Evolutionary conservation across 2,888 invertebrate species (phyloP).

Genomic region (Germaria angustata): DNA sequence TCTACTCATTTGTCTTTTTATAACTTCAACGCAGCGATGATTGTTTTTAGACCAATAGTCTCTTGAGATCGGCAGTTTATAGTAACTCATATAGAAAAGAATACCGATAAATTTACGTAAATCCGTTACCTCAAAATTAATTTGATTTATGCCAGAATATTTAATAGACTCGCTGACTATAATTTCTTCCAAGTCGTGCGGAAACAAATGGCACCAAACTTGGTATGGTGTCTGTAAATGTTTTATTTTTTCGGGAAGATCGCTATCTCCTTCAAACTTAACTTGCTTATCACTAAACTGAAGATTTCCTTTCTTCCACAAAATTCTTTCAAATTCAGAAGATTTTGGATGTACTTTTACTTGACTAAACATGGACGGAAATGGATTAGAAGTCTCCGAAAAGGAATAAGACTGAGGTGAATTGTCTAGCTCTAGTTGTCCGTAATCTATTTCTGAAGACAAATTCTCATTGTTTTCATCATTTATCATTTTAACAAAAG

Average conservation of each 20-base stretch:
- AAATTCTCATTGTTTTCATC: not conserved
- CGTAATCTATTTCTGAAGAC: not conserved
- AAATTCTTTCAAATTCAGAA: too few species aligned
- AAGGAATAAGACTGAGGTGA: not conserved
- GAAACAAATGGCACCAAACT: too few species aligned
- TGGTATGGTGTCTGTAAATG: too few species aligned
- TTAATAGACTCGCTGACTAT: too few species aligned
- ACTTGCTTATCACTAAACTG: too few species aligned
- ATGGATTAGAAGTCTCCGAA: not conserved
- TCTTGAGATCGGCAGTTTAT: not conserved
- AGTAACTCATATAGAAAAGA: too few species aligned
- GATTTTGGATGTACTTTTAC: not conserved
- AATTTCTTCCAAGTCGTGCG: not conserved
- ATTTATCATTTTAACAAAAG: not conserved
- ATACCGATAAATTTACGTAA: too few species aligned
- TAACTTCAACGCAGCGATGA: not conserved
- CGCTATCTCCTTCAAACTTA: too few species aligned
- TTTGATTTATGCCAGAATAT: too few species aligned
- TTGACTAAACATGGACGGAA: not conserved
- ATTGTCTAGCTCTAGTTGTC: not conserved
- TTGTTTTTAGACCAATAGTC: not conserved
- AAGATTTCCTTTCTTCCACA: too few species aligned
- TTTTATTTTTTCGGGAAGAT: too few species aligned
- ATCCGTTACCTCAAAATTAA: too few species aligned
- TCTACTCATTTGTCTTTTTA: not conserved